Evolutionary conservation across 2,888 invertebrate species (phyloP).

Genomic region (Cephus pulcher): DNA sequence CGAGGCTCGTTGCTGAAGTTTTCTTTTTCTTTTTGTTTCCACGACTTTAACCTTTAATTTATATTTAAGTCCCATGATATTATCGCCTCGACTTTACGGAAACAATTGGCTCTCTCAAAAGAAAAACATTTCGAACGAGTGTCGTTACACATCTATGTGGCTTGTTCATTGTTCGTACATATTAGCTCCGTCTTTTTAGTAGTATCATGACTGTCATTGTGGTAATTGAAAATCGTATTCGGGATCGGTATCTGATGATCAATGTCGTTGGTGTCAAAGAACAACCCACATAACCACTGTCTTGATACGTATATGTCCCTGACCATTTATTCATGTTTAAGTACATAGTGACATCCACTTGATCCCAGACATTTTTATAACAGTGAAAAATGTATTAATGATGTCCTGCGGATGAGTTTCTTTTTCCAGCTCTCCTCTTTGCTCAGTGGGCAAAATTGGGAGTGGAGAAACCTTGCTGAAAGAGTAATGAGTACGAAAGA

Average conservation of each 20-base stretch:
- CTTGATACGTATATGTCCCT: constrained; percentile 49
- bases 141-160: constrained; percentile 55
- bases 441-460: constrained; percentile 83
- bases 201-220: constrained; percentile 23
- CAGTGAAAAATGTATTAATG: constrained; percentile 52
- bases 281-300: constrained; percentile 54
- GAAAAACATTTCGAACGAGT: constrained; percentile 54
- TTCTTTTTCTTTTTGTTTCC: not conserved
- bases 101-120: constrained; percentile 21
- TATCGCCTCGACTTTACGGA: not conserved
- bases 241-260: not conserved
- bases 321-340: constrained; percentile 60
- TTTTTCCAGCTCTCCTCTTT: constrained; percentile 91
- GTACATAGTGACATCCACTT: constrained; percentile 48
- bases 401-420: constrained; percentile 66
- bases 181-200: constrained; percentile 64
- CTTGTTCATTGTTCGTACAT: constrained; percentile 58
- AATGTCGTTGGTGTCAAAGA: constrained; percentile 28
- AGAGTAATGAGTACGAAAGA: constrained; percentile 26
- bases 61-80: not conserved
- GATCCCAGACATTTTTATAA: constrained; percentile 19
- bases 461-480: constrained; percentile 66
- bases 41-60: not conserved
- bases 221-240: not conserved
- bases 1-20: not conserved